Conservation (phyloP, 1,140 invertebrate species). For the Pantala flavescens region DNA sequence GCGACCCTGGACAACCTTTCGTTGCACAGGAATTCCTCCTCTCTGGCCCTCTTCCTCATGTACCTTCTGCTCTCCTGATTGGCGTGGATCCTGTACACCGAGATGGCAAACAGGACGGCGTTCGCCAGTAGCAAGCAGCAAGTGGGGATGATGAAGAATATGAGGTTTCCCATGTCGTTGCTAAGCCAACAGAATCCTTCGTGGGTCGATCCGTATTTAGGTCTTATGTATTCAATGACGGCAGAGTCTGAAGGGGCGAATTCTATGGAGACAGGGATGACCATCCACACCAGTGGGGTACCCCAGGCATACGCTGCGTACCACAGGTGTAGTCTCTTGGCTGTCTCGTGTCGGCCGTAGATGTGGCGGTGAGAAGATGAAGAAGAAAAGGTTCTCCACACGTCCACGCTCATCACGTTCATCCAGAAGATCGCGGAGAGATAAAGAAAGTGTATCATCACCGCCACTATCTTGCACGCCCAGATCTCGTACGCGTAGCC, state of each 20-base stretch:
- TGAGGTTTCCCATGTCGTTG: constrained; percentile 27
- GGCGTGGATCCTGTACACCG: constrained; percentile 27
- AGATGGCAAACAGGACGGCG: constrained; percentile 33
- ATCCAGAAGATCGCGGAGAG: constrained; percentile 47
- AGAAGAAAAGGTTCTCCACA: constrained; percentile 31
- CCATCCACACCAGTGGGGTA: constrained; percentile 27
- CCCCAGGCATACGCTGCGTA: constrained; percentile 34
- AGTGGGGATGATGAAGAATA: constrained; percentile 37
- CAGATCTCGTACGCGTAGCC: not conserved
- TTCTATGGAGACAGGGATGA: constrained; percentile 18
- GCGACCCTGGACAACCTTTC: not conserved
- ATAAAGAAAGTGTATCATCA: constrained; percentile 43
- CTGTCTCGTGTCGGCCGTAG: not conserved
- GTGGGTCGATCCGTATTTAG: constrained; percentile 24
- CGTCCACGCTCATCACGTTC: constrained; percentile 39
- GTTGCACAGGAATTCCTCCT: not conserved
- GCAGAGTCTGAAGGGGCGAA: not conserved
- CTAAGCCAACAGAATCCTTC: constrained; percentile 31
- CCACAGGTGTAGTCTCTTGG: constrained; percentile 13
- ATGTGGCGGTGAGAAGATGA: constrained; percentile 15
- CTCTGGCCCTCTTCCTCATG: not conserved
- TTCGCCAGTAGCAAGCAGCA: constrained; percentile 32
- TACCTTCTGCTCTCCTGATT: not conserved
- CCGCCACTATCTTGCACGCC: constrained; percentile 36
- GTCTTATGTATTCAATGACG: constrained; percentile 25